Base-by-base conservation (phyloP, 2,113 vertebrate species). In the Antennarius striatus region DNA sequence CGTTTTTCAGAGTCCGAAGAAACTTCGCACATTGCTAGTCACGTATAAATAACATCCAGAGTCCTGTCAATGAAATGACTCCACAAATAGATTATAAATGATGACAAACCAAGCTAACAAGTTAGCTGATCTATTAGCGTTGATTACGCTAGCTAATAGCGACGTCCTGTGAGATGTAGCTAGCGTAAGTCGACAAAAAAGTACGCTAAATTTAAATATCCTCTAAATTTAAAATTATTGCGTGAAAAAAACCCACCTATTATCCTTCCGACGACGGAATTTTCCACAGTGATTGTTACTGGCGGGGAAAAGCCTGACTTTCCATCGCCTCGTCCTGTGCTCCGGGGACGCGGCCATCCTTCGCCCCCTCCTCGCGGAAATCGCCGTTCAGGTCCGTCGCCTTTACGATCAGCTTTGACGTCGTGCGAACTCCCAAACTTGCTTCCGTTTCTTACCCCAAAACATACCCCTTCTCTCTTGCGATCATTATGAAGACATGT, bases 251-350 rank as follows among this genome's bases (percentile, higher is more conserved):
- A 39, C 63, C 45, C 79, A 98, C 97, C 96, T 56, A 97, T 96
- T 14, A 96, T 77, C 1, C 81, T 76, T 8, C 95, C 95, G 0
- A 96, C 64, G 4, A 84, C 61, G 0, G 86, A 48, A 3, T 43
- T 93, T 4, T 94, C 91, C n/a, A 98, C 56, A 0, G 3, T 67
- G 17, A 98, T 88, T 10, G 79, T 86, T 6, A 96, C 77, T 0
- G 91, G 32, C 0, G 62, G 48, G 2, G 29, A 59, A 2, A 11
- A 30, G 10, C 72, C 55, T 0, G 32, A 17, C 3, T n/a, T 57
- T 52, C 56, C 61, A 16, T 11, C 50, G 1, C 43, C 15, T 1
- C n/a, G 28, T 0, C 52, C 13, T 1, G 13, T 0, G 12, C n/a
- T 39, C 4, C 42, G 54, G 0, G 4, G 4, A 2, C 49, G 55